Evolutionary conservation across 92 coral and sea anemone genomes (phyloP), one percentile per base, ranked within the genome.

Genomic region (Zoanthus gigantus): DNA sequence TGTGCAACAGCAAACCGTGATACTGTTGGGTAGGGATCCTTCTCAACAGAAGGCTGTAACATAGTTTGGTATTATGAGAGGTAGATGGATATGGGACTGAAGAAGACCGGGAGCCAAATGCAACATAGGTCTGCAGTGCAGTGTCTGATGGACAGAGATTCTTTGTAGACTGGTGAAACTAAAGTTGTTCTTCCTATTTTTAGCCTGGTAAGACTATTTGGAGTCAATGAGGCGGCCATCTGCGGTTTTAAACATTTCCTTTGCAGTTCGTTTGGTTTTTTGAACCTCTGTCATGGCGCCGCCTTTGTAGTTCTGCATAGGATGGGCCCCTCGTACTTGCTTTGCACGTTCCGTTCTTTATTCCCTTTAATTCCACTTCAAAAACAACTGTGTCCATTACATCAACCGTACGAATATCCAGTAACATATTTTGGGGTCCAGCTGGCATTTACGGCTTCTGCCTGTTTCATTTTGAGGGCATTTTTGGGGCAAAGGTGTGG

Each of bases 281-380:
- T 87, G 48, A 46, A 80, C 71, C 72, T 87, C 91, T 79, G 72
- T 31, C 77, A 73, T 87, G 93, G 18, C 63, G 48, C 86, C 88
- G 74, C 56, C 89, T 88, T 77, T 87, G 60, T 58, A 74, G 32
- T 44, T 85, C 88, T 61, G 84, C 86, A 34, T 72, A 90, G 23
- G 93, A 84, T 13, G 93, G 91, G 83, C 90, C 95, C 57, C 84
- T 15, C 72, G 28, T 90, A 65, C 90, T 88, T 78, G 89, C 86
- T 60, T 66, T 83, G 72, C 75, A 54, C 32, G 92, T 68, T 69
- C 91, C 93, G 11, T 46, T 67, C 76, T 92, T 67, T 48, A 28
- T 46, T 29, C 88, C 79, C 75, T 90, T 46, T 10, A 92, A 76
- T 61, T 93, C 93, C 83, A 76, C 79, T 29, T 87, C 90, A 48